Conservation (phyloP, 2,888 invertebrate species). For the Lymantria dispar region DNA sequence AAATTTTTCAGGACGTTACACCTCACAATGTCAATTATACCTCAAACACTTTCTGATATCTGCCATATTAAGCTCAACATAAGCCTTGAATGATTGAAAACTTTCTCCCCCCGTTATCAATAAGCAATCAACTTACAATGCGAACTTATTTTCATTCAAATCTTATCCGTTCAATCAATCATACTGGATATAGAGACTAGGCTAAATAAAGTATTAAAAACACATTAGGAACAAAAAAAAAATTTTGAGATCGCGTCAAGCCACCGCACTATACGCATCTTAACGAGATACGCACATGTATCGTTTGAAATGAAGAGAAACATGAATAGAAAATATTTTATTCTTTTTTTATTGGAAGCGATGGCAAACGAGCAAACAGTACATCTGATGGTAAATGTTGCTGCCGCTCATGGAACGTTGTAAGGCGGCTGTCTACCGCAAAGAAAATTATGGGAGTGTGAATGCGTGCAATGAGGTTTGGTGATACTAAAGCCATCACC, state of each 20-base stretch:
- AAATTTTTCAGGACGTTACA: no score
- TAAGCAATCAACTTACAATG: constrained; percentile 24
- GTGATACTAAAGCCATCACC: no score
- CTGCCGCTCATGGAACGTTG: no score
- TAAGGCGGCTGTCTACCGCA: no score
- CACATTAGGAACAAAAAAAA: constrained; percentile 58
- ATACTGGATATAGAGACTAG: constrained; percentile 44
- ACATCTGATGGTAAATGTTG: no score
- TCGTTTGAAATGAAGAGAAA: not conserved
- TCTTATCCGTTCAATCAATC: constrained; percentile 44
- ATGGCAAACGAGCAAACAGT: no score
- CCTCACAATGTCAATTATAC: no score
- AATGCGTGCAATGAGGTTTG: no score
- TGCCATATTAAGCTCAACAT: no score
- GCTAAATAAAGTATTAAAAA: constrained; percentile 69
- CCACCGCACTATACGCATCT: not conserved
- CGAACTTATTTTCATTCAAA: constrained; percentile 28
- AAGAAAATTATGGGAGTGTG: no score
- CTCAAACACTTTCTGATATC: no score
- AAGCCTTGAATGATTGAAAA: not conserved
- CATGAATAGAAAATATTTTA: constrained; percentile 1
- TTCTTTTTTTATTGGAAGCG: no score
- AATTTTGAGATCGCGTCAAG: constrained; percentile 34
- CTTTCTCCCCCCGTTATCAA: constrained; percentile 21
- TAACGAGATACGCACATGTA: not conserved